phyloP scores from a whole-genome alignment of 2,113 vertebrate species.

The Sciurus niger region DNA sequence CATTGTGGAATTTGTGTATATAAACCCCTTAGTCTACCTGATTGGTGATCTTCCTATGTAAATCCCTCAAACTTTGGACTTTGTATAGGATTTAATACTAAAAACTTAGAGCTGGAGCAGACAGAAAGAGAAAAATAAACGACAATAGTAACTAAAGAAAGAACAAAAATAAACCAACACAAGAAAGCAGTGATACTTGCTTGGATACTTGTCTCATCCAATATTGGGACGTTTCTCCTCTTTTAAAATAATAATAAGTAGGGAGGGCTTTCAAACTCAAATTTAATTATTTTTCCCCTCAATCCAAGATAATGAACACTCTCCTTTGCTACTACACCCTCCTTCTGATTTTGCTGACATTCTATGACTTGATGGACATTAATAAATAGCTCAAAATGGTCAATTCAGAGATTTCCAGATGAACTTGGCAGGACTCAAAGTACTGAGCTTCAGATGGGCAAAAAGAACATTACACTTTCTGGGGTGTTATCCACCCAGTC shows the following conservation, averaged over 20 bases:
- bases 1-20: not conserved
- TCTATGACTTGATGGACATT: conserved; percentile 19
- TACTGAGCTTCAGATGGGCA: conserved; percentile 40
- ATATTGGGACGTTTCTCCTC: not conserved
- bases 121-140: conserved; percentile 18
- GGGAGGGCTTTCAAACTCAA: not conserved
- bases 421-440: conserved; percentile 62
- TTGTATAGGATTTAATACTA: not conserved
- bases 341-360: conserved; percentile 26
- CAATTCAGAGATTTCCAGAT: conserved; percentile 51
- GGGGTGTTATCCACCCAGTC: conserved; percentile 54
- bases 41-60: conserved; percentile 2
- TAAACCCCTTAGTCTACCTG: not conserved
- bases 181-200: not conserved
- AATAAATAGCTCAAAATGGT: conserved; percentile 46
- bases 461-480: conserved; percentile 62
- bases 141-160: conserved; percentile 18
- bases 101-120: not conserved
- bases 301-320: not conserved
- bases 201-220: not conserved
- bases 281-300: not conserved
- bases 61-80: not conserved
- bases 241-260: conserved; percentile 47
- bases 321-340: not conserved
- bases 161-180: not conserved